These are phyloP conservation scores for Nymphalis c-album DNA, from an alignment of 2,888 invertebrate species.

Conservation along the genomic window DNA sequence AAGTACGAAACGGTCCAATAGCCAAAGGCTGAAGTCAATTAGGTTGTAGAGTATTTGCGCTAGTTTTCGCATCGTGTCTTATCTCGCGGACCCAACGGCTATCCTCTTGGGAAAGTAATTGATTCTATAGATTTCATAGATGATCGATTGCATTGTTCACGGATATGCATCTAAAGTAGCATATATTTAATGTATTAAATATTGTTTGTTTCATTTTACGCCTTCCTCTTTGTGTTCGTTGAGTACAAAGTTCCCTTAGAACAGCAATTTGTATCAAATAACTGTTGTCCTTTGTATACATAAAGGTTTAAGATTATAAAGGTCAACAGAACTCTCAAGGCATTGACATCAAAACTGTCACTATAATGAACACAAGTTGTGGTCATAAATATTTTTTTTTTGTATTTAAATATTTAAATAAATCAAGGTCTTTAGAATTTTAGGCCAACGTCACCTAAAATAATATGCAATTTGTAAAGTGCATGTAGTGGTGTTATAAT, in stretches of 20 bases:
- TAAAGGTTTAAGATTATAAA: constrained; percentile 49
- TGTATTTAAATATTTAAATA: too few species aligned
- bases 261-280: constrained; percentile 44
- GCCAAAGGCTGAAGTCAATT: constrained; percentile 56
- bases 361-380: constrained; percentile 1
- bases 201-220: background rate
- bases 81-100: constrained; percentile 55
- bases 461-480: too few species aligned
- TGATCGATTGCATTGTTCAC: constrained; percentile 45
- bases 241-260: constrained; percentile 5
- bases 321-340: constrained; percentile 49
- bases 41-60: constrained; percentile 61
- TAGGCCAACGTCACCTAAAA: too few species aligned
- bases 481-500: too few species aligned
- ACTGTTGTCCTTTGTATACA: constrained; percentile 45
- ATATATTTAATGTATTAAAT: constrained; percentile 3
- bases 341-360: constrained; percentile 24
- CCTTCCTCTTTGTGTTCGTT: background rate
- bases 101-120: constrained; percentile 58
- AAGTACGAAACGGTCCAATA: constrained; percentile 41
- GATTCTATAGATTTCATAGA: constrained; percentile 52
- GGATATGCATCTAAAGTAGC: constrained; percentile 1
- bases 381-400: background rate
- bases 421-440: too few species aligned
- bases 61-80: constrained; percentile 64